Conservation (phyloP, 2,113 vertebrate genomes). For the Antechinus flavipes region DNA sequence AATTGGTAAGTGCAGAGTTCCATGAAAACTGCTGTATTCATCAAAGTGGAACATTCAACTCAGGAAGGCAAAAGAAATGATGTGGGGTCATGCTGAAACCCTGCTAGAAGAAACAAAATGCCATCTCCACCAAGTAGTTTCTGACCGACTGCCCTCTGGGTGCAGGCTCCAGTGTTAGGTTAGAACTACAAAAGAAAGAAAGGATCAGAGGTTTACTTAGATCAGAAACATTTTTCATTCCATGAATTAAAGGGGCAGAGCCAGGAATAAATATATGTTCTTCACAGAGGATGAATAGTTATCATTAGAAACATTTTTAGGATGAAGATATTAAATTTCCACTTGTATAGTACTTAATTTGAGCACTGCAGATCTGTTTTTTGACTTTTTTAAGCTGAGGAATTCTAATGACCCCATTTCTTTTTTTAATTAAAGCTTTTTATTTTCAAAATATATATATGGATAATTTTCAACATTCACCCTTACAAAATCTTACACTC, state of each 20-base stretch:
- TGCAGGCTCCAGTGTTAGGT: background rate
- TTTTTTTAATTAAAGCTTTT: too few relatives aligned
- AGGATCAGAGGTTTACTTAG: background rate
- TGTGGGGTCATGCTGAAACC: background rate
- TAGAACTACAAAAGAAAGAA: background rate
- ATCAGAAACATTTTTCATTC: background rate
- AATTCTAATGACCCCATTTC: background rate
- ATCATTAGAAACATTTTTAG: background rate
- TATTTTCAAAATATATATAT: too few relatives aligned
- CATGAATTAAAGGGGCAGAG: background rate
- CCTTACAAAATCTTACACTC: too few relatives aligned
- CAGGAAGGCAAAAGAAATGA: background rate
- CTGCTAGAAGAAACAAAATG: background rate
- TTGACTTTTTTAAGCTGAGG: background rate
- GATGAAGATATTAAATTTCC: background rate
- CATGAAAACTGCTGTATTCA: background rate
- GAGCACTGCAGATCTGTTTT: background rate
- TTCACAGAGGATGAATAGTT: background rate
- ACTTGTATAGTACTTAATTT: background rate
- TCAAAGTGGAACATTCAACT: background rate
- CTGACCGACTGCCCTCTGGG: background rate
- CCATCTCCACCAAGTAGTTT: background rate
- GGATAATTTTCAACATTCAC: too few relatives aligned
- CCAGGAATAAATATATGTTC: background rate
- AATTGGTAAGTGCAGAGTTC: accelerated